Evolutionary conservation across 2,113 vertebrate genomes (phyloP).

Genomic region (Tetraodon nigroviridis): DNA sequence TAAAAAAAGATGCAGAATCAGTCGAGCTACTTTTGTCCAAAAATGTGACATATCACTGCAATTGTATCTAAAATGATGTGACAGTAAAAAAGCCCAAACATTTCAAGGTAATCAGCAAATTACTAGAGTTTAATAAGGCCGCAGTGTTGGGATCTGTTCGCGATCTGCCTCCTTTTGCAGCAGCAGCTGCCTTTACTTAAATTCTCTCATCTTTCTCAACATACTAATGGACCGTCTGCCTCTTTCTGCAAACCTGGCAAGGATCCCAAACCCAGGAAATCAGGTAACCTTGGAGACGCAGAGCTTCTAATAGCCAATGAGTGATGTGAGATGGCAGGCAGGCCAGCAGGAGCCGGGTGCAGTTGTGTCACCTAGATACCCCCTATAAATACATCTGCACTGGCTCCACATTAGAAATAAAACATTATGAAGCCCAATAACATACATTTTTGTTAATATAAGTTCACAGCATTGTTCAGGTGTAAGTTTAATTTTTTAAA

Average conservation of each 20-base stretch:
- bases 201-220: conserved; percentile 34
- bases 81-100: conserved; percentile 53
- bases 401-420: not conserved
- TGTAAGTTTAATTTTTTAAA: not conserved
- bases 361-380: conserved; percentile 14
- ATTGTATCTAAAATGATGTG: conserved; percentile 35
- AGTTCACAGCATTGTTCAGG: not conserved
- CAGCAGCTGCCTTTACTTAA: conserved; percentile 19
- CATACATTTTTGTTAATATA: not conserved
- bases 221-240: conserved; percentile 6
- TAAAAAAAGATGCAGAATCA: conserved; percentile 3
- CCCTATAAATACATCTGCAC: conserved; percentile 40
- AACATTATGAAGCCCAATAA: not conserved
- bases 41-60: conserved; percentile 38
- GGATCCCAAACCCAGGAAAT: conserved; percentile 41
- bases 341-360: conserved; percentile 10
- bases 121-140: conserved; percentile 25
- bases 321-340: conserved; percentile 14
- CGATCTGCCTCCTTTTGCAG: conserved; percentile 19
- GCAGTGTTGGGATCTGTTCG: conserved; percentile 18
- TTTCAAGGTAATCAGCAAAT: conserved; percentile 43
- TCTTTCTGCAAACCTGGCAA: conserved; percentile 18
- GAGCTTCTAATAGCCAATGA: conserved; percentile 33
- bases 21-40: conserved; percentile 9
- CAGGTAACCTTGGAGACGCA: conserved; percentile 53